Evolutionary conservation across 2,113 vertebrate genomes (phyloP).

Genomic region (Lepisosteus oculatus): DNA sequence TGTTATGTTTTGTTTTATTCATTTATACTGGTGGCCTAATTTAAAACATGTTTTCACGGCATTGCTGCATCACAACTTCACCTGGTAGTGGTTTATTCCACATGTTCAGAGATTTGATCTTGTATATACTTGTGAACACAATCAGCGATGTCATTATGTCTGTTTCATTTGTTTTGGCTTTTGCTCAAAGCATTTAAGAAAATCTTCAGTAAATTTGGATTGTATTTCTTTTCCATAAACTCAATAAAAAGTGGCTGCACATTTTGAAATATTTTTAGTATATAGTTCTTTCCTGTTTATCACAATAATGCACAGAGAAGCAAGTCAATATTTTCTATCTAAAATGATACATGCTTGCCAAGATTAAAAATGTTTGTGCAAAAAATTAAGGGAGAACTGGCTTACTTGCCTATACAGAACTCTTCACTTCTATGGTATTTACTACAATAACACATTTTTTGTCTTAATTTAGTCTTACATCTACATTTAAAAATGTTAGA

Average conservation of each 20-base stretch:
- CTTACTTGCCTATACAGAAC: too few relatives aligned
- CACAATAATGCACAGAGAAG: neutral
- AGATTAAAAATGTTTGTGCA: too few relatives aligned
- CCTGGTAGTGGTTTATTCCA: neutral
- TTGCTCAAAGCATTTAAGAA: neutral
- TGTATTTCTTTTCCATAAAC: slow-evolving; percentile 2
- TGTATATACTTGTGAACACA: neutral
- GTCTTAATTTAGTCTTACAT: too few relatives aligned
- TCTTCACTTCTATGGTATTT: too few relatives aligned
- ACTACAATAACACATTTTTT: too few relatives aligned
- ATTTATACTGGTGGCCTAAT: neutral
- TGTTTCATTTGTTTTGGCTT: neutral
- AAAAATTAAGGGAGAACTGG: too few relatives aligned
- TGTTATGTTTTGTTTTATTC: neutral
- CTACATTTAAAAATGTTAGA: too few relatives aligned
- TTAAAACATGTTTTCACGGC: too few relatives aligned
- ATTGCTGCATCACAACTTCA: too few relatives aligned
- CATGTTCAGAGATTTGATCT: neutral
- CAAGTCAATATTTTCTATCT: too few relatives aligned
- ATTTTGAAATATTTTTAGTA: neutral
- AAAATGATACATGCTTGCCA: too few relatives aligned
- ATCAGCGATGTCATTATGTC: neutral
- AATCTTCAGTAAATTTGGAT: neutral
- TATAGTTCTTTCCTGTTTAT: neutral
- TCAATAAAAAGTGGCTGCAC: slow-evolving; percentile 8